phyloP scores from a whole-genome alignment of 2,888 invertebrate genomes.

The Nomada ferruginata region DNA sequence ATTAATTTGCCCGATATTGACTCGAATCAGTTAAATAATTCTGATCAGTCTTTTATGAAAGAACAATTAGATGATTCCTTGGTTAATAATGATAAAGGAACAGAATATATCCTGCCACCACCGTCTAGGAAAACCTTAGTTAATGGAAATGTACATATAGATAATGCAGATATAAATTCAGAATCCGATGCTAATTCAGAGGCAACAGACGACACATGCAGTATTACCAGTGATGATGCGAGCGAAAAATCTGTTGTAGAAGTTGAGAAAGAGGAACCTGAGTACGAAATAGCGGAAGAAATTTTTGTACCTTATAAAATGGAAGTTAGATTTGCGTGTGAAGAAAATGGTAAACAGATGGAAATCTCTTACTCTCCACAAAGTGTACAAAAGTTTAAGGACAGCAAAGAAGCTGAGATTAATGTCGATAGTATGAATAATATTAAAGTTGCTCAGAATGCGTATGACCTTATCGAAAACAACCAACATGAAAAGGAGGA shows the following conservation, averaged over 20 bases:
- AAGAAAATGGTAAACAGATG: conserved; percentile 66
- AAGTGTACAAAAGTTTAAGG: conserved; percentile 41
- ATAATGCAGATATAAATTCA: conserved; percentile 60
- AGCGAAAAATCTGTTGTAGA: conserved; percentile 75
- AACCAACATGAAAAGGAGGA: conserved; percentile 47
- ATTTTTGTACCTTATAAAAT: conserved; percentile 58
- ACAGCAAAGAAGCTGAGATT: conserved; percentile 20
- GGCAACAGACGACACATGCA: conserved; percentile 72
- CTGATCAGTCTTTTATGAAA: conserved; percentile 66
- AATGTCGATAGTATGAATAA: conserved; percentile 2
- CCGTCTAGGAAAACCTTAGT: conserved; percentile 72
- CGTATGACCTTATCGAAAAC: background rate
- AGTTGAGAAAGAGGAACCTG: conserved; percentile 65
- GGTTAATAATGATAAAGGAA: conserved; percentile 65
- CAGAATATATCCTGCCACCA: conserved; percentile 75
- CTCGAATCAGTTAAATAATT: conserved; percentile 65
- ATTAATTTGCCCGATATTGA: conserved; percentile 70
- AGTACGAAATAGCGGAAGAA: conserved; percentile 47
- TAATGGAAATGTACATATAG: conserved; percentile 72
- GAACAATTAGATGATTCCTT: conserved; percentile 68
- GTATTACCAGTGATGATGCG: conserved; percentile 71
- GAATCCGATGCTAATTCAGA: conserved; percentile 70
- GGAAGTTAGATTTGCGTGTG: conserved; percentile 74
- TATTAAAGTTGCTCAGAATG: conserved; percentile 3
- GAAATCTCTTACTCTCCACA: conserved; percentile 63